Conservation (phyloP, 92 coral and sea anemone species). For the Bergia sp. region DNA sequence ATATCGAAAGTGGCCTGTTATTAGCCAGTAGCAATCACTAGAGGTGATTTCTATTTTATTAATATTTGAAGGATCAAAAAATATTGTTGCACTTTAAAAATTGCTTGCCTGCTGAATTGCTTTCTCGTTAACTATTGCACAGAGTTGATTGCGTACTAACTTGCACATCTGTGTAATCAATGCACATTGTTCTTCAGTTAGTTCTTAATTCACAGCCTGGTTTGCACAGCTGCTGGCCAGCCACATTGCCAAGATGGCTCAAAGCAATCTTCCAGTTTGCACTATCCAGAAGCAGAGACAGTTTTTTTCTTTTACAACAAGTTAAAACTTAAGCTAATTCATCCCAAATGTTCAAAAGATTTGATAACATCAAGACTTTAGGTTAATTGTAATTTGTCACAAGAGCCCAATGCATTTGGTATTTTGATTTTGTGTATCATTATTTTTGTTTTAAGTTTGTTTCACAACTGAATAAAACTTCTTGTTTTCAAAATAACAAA, state of each 20-base stretch:
- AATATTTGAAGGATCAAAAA: background rate
- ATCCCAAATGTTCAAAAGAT: too few species aligned
- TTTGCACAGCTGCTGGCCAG: background rate
- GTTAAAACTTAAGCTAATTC: background rate
- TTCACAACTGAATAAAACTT: too few species aligned
- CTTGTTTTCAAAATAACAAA: too few species aligned
- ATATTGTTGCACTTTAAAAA: background rate
- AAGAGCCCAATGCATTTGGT: too few species aligned
- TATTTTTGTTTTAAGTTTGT: too few species aligned
- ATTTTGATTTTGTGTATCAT: too few species aligned
- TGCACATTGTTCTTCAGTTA: background rate
- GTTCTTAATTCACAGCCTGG: slow-evolving; percentile 9
- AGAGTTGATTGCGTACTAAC: slow-evolving; percentile 25
- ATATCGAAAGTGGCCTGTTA: too few species aligned
- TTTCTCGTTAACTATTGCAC: slow-evolving; percentile 28
- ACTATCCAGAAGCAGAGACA: background rate
- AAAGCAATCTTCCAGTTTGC: background rate
- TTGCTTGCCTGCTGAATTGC: slow-evolving; percentile 34
- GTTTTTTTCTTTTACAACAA: background rate
- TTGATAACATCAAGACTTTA: too few species aligned
- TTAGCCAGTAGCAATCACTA: too few species aligned
- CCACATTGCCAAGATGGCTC: background rate
- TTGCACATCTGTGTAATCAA: slow-evolving; percentile 10
- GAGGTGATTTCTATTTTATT: background rate
- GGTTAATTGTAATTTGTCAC: too few species aligned